Conservation (phyloP, 2,888 invertebrate genomes). For the Phaedon cochleariae region DNA sequence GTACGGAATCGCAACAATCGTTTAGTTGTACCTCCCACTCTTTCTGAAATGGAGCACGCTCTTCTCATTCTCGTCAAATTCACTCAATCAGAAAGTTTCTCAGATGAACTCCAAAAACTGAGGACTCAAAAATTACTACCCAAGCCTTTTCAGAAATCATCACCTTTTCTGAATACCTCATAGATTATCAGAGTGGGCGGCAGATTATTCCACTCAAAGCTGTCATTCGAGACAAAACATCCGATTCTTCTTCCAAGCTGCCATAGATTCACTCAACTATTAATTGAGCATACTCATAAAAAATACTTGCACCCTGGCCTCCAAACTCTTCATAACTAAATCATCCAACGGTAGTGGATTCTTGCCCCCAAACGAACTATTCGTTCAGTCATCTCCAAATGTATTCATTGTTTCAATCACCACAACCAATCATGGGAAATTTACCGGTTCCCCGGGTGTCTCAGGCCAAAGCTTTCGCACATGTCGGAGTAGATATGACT, state of each 20-base stretch:
- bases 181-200: neutral
- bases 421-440: conserved; percentile 46
- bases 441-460: conserved; percentile 40
- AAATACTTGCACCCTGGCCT: conserved; percentile 1
- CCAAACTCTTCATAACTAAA: neutral
- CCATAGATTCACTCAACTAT: neutral
- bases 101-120: neutral
- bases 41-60: neutral
- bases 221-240: neutral
- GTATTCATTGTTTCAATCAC: conserved; percentile 28
- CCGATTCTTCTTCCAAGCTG: neutral
- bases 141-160: neutral
- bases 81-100: neutral
- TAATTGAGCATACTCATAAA: neutral
- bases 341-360: neutral
- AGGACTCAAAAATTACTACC: neutral
- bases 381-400: conserved; percentile 21
- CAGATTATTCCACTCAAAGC: neutral
- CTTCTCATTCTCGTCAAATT: neutral
- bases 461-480: conserved; percentile 33
- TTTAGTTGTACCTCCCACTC: neutral
- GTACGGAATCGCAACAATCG: neutral
- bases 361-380: conserved; percentile 11
- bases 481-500: conserved; percentile 13
- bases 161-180: neutral